Evolutionary conservation across 2,113 vertebrate genomes (phyloP).

Genomic region (Podarcis raffonei): DNA sequence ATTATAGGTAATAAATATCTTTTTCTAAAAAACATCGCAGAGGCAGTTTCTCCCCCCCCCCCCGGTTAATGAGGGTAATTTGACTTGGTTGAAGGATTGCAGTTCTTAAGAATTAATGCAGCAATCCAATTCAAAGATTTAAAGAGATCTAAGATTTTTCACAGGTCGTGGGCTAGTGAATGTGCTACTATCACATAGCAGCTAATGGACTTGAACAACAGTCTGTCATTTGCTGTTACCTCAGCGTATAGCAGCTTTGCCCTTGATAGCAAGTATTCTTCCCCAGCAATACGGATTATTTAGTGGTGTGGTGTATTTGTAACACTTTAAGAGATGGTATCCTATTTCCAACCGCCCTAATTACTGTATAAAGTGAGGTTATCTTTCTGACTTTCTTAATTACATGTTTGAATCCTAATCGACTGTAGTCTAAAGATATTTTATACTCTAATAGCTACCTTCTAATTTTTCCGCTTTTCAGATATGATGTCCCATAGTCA

Average conservation of each 20-base stretch:
- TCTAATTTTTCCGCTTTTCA: constrained; percentile 5
- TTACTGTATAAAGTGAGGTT: constrained; percentile 75
- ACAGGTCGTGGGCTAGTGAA: constrained; percentile 98
- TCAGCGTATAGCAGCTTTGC: constrained; percentile 90
- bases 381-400: constrained; percentile 77
- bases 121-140: constrained; percentile 96
- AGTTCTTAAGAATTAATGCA: constrained; percentile 99
- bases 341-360: constrained; percentile 76
- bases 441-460: constrained; percentile 49
- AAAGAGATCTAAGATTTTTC: constrained; percentile 99
- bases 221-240: constrained; percentile 91
- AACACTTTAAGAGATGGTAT: constrained; percentile 77
- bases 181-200: constrained; percentile 95
- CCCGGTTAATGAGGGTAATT: constrained; percentile 99
- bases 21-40: constrained; percentile 90
- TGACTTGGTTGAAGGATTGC: constrained; percentile 99
- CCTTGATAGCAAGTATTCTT: constrained; percentile 87
- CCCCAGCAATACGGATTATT: constrained; percentile 90
- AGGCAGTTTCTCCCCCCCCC: constrained; percentile 87
- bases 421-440: constrained; percentile 58
- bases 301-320: constrained; percentile 76
- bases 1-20: constrained; percentile 98
- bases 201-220: constrained; percentile 99
- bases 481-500: constrained; percentile 30
- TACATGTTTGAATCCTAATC: constrained; percentile 75